A percentile compares a stretch with the other conserved stretches of the same genome.
Evolutionary conservation across 2,797 vertebrate genomes (phyloP).

Genomic region (Melanotaenia pygmaea): DNA sequence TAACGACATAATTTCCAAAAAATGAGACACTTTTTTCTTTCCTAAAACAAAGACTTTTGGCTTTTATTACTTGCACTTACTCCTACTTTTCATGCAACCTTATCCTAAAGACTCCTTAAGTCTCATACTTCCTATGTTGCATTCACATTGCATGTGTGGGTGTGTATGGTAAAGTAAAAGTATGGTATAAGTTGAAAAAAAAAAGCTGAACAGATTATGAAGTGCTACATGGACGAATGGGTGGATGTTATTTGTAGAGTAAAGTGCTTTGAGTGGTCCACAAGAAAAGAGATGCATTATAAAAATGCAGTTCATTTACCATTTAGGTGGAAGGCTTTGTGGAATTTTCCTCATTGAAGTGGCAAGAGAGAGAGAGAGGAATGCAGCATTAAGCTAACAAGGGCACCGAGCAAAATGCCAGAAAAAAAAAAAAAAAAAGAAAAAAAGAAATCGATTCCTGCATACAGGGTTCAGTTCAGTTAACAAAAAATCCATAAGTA

Average conservation of each 20-base stretch:
- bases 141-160: background rate
- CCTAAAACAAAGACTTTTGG: background rate
- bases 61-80: background rate
- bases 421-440: background rate
- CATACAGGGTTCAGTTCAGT: conserved; percentile 19
- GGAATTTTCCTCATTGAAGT: conserved; percentile 5
- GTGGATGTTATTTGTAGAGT: background rate
- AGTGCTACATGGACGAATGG: background rate
- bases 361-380: conserved; percentile 4
- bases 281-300: background rate
- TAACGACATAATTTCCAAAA: background rate
- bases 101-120: background rate
- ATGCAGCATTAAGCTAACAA: conserved; percentile 27
- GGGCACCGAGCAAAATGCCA: conserved; percentile 10
- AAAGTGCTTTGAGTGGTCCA: background rate
- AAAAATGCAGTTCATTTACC: background rate
- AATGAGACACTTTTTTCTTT: background rate
- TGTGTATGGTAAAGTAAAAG: background rate
- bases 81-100: background rate
- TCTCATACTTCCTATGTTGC: background rate
- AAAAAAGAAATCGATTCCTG: conserved; percentile 18
- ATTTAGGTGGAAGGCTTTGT: background rate
- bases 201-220: background rate
- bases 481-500: conserved; percentile 36
- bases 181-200: background rate